Evolutionary conservation across 2,113 vertebrate species (phyloP).

Genomic region (mouse (Mus musculus)): GRCm39 chr5:81339001-81339500

Average conservation of each 20-base stretch:
- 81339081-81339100: constrained; percentile 24
- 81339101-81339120: constrained; percentile 54
- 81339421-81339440: neutral
- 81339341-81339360: constrained; percentile 65
- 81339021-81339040: neutral
- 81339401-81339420: neutral
- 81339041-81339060: constrained; percentile 26
- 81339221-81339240: constrained; percentile 61
- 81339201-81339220: constrained; percentile 64
- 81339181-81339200: constrained; percentile 73
- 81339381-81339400: constrained; percentile 65
- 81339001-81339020: constrained; percentile 35
- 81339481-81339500: neutral
- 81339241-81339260: constrained; percentile 64
- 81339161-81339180: constrained; percentile 41
- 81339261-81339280: constrained; percentile 63
- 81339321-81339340: constrained; percentile 40
- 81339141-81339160: neutral
- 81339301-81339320: constrained; percentile 70
- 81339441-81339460: neutral
- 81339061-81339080: constrained; percentile 42
- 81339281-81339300: constrained; percentile 29
- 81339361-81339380: constrained; percentile 39
- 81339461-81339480: neutral
- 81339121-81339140: constrained; percentile 8